Percentiles rank a stretch among this genome's conserved stretches.
phyloP scores from a whole-genome alignment of 2,113 vertebrate species.

The Gobio gobio region DNA sequence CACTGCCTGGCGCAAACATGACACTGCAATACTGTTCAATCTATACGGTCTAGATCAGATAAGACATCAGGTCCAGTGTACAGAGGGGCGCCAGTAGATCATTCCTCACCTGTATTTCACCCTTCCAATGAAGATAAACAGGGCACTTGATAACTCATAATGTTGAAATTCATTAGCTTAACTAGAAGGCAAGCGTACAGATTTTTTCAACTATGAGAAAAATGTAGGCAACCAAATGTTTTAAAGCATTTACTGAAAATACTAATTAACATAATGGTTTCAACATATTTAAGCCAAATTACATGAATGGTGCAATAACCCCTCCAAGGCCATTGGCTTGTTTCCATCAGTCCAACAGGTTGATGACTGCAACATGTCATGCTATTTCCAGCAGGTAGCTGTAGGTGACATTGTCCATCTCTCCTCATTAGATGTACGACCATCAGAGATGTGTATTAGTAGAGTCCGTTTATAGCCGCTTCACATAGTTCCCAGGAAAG shows the following conservation, averaged over 20 bases:
- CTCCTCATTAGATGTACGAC: background rate
- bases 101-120: slow-evolving; percentile 26
- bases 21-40: slow-evolving; percentile 50
- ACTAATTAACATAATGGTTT: slow-evolving; percentile 17
- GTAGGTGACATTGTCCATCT: background rate
- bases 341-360: slow-evolving; percentile 30
- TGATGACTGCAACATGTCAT: slow-evolving; percentile 7
- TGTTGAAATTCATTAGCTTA: slow-evolving; percentile 44
- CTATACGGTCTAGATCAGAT: slow-evolving; percentile 45
- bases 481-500: slow-evolving; percentile 92
- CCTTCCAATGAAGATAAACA: slow-evolving; percentile 52
- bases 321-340: slow-evolving; percentile 13
- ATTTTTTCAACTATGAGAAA: slow-evolving; percentile 39
- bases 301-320: slow-evolving; percentile 23
- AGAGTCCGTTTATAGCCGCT: slow-evolving; percentile 77
- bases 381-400: slow-evolving; percentile 11
- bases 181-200: slow-evolving; percentile 26
- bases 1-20: slow-evolving; percentile 38
- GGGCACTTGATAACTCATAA: slow-evolving; percentile 53
- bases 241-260: slow-evolving; percentile 37
- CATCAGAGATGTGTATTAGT: background rate
- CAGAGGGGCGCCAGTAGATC: slow-evolving; percentile 31
- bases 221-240: slow-evolving; percentile 43
- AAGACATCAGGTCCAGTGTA: slow-evolving; percentile 29
- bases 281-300: slow-evolving; percentile 19